Percentiles rank a stretch among this genome's conserved stretches.
Conservation (phyloP, 1,140 invertebrate species). For the Ditylenchus dipsaci region DNA sequence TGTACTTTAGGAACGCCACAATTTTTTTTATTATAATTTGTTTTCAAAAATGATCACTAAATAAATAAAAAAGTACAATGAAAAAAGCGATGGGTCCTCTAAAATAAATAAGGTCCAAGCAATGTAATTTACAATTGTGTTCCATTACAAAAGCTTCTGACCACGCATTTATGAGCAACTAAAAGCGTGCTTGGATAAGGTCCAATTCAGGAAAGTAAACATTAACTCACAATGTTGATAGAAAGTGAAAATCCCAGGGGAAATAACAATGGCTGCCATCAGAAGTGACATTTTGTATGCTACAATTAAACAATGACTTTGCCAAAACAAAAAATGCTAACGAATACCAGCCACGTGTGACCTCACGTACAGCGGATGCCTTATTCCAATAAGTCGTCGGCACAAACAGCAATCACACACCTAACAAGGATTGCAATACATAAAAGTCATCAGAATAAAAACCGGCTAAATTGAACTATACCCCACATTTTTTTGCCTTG, state of each 20-base stretch:
- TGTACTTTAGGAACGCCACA: too few relatives aligned
- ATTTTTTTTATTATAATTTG: too few relatives aligned
- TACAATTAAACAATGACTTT: not conserved
- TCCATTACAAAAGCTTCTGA: constrained; percentile 45
- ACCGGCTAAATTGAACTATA: too few relatives aligned
- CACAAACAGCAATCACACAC: constrained; percentile 54
- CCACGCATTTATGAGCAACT: constrained; percentile 45
- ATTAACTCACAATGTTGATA: constrained; percentile 40
- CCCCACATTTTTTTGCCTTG: too few relatives aligned
- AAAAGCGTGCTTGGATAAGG: not conserved
- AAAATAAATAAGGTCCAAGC: too few relatives aligned
- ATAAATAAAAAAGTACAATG: too few relatives aligned
- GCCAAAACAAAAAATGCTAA: not conserved
- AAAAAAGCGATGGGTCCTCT: too few relatives aligned
- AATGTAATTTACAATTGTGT: constrained; percentile 42
- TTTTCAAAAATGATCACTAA: too few relatives aligned
- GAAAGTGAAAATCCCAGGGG: constrained; percentile 35
- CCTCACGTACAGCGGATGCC: constrained; percentile 45
- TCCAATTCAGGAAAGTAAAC: not conserved
- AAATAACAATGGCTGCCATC: constrained; percentile 32
- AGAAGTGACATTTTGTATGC: constrained; percentile 41
- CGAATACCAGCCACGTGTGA: constrained; percentile 27
- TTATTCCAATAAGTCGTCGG: constrained; percentile 52
- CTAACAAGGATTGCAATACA: constrained; percentile 14
- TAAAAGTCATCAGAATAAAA: not conserved